Base-by-base conservation (phyloP, 2,888 invertebrate species). In the Calephelis perditalis region DNA sequence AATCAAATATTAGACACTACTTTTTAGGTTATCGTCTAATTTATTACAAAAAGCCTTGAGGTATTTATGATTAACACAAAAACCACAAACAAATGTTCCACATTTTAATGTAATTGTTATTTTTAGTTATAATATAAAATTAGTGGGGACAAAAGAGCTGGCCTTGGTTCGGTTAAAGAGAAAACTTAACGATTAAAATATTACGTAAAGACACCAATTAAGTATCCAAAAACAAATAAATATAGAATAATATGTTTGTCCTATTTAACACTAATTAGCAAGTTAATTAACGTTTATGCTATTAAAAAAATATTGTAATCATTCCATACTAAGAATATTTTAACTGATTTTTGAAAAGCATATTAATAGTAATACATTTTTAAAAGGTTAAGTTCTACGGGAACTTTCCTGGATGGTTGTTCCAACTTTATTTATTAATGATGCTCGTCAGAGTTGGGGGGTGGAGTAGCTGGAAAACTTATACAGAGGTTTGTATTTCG, bases 71-170 rank as follows among this genome's bases (percentile, higher is more conserved):
- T 9, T 11, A 57, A 26, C 11, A 44, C 56, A 57, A 57, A 57
- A 57, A 57, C 9, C 44, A 57, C 40, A 57, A 57, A 57, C 56
- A 57, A 57, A 57, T 43, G 44, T 57, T 57, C 43, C 26, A 49
- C 49, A 49, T 49, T 49, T 49, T 49, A 47, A 47, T 47, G 15
- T 47, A 49, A 49, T 49, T 40, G 56, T 44, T 44, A 56, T 15
- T 43, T 40, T 56, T 56, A 37, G 12, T 37, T n/a, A 37, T 12
- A n/a, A 12, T 37, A 43, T 56, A 56, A 12, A 36, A n/a, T 12
- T 55, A 37, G 10, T 56, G 40, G n/a, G 56, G 12, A 56, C 56
- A 43, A 56, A 56, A 56, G 49, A 49, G 49, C 3, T 26, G 49
- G 26, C 49, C 49, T 49, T 49, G 49, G 26, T 49, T 49, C 15